phyloP scores from a whole-genome alignment of 2,888 invertebrate genomes.

The Coleophora deauratella region DNA sequence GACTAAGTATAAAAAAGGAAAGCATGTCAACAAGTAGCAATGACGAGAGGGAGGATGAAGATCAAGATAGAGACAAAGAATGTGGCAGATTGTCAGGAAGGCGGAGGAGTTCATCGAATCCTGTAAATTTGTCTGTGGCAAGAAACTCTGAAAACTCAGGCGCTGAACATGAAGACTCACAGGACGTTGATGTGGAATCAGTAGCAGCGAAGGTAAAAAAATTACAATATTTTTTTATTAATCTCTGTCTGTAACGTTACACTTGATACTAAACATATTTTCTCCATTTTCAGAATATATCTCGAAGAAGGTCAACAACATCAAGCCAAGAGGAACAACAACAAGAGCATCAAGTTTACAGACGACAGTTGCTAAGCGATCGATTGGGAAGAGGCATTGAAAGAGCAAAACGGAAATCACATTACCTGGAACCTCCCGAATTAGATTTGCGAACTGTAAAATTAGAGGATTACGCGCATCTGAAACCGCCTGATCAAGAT shows the following conservation, averaged over 20 bases:
- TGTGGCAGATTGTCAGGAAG: conserved; percentile 71
- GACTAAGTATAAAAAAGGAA: conserved; percentile 68
- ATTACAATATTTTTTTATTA: background rate
- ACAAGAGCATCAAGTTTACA: conserved; percentile 70
- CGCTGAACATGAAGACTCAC: conserved; percentile 72
- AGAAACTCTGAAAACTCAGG: conserved; percentile 73
- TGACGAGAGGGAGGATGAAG: conserved; percentile 69
- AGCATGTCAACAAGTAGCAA: conserved; percentile 69
- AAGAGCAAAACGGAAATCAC: conserved; percentile 76
- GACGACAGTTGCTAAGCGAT: conserved; percentile 76
- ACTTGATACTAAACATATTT: background rate
- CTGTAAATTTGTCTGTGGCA: conserved; percentile 84
- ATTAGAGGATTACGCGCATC: conserved; percentile 78
- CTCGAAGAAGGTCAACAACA: conserved; percentile 63
- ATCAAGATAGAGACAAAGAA: conserved; percentile 65
- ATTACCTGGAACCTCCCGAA: conserved; percentile 80
- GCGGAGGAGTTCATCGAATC: conserved; percentile 84
- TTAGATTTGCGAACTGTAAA: conserved; percentile 77
- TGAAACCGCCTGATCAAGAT: conserved; percentile 81
- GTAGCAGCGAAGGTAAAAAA: conserved; percentile 62
- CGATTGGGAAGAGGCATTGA: conserved; percentile 76
- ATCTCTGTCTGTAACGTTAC: background rate
- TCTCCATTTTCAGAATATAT: conserved; percentile 48
- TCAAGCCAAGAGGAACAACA: conserved; percentile 69
- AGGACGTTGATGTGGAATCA: conserved; percentile 70